phyloP scores from a whole-genome alignment of 1,140 invertebrate genomes.

The Drosophila tsacasi region DNA sequence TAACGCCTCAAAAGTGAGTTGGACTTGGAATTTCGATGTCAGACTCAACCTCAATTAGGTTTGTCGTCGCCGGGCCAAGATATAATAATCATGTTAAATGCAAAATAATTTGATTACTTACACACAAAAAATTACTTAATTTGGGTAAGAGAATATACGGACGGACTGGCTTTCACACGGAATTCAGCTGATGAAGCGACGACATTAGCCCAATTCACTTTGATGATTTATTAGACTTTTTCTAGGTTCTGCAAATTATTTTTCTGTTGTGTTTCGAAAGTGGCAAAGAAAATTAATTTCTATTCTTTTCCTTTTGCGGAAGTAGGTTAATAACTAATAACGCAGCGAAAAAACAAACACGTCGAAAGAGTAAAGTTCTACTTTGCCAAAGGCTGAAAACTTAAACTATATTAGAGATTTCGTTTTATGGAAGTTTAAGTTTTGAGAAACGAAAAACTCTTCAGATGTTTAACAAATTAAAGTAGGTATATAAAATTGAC shows the following conservation, averaged over 20 bases:
- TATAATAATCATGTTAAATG: constrained; percentile 57
- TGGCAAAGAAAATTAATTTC: constrained; percentile 72
- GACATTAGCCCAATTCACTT: constrained; percentile 77
- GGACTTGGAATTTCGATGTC: constrained; percentile 42
- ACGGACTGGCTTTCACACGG: constrained; percentile 65
- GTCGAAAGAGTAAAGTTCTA: constrained; percentile 53
- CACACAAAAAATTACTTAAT: constrained; percentile 69
- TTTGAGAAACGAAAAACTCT: too few species aligned
- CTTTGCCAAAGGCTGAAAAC: constrained; percentile 14
- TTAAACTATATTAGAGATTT: background rate
- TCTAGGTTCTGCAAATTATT: constrained; percentile 74
- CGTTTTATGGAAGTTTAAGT: background rate
- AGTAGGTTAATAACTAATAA: constrained; percentile 82
- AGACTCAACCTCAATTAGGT: constrained; percentile 50
- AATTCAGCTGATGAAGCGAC: constrained; percentile 49
- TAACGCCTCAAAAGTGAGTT: constrained; percentile 38
- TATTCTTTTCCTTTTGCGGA: constrained; percentile 62
- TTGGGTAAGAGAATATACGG: constrained; percentile 38
- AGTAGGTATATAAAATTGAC: constrained; percentile 6
- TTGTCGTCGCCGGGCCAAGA: constrained; percentile 29
- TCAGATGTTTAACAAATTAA: too few species aligned
- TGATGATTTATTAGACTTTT: constrained; percentile 79
- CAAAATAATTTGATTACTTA: constrained; percentile 69
- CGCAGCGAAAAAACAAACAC: constrained; percentile 70
- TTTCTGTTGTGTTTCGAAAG: constrained; percentile 52